Evolutionary conservation across 2,113 vertebrate genomes (phyloP).

Genomic region (Cynoglossus semilaevis): DNA sequence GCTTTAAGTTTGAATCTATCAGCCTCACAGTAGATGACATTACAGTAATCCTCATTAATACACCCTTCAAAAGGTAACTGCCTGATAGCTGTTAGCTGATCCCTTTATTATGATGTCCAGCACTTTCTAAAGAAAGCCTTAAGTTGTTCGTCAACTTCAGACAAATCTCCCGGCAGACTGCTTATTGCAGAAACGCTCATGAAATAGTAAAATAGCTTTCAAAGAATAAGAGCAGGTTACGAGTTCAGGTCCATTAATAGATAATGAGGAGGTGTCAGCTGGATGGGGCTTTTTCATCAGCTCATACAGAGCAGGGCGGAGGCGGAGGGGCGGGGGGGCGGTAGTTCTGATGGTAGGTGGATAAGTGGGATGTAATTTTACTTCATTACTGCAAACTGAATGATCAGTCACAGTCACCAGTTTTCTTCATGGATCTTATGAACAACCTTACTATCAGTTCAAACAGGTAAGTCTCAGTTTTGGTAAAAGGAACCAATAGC

Average conservation of each 20-base stretch:
- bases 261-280: conserved; percentile 42
- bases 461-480: background rate
- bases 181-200: conserved; percentile 31
- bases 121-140: conserved; percentile 21
- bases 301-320: background rate
- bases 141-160: conserved; percentile 25
- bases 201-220: conserved; percentile 40
- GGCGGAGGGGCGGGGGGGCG: background rate
- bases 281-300: background rate
- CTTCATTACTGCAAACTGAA: background rate
- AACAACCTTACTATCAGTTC: too few relatives aligned
- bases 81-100: conserved; percentile 27
- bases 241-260: conserved; percentile 45
- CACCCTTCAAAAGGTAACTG: conserved; percentile 6
- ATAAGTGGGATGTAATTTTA: background rate
- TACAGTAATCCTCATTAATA: background rate
- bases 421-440: background rate
- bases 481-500: too few relatives aligned
- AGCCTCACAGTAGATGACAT: background rate
- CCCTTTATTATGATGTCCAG: conserved; percentile 29
- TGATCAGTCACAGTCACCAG: background rate
- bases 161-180: conserved; percentile 16
- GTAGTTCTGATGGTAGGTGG: background rate
- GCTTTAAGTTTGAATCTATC: too few relatives aligned
- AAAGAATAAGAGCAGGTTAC: conserved; percentile 50